phyloP scores from a whole-genome alignment of 2,888 invertebrate species.

The Pammene aurita region DNA sequence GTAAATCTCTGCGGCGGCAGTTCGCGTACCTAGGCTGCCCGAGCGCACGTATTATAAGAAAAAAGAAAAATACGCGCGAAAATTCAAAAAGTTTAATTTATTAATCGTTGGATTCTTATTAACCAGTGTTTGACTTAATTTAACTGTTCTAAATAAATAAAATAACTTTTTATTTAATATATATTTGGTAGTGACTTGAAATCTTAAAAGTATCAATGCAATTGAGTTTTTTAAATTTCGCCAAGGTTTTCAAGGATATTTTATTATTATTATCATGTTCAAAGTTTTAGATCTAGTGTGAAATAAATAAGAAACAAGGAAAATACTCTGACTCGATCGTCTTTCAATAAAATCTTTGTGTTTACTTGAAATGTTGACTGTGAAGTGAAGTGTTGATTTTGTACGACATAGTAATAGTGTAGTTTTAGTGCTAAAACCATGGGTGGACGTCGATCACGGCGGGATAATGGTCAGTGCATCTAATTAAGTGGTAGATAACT shows the following conservation, averaged over 20 bases:
- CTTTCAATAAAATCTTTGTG: background rate
- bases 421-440: background rate
- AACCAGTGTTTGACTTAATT: too few species aligned
- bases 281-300: background rate
- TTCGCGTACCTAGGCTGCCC: too few species aligned
- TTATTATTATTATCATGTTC: background rate
- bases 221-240: background rate
- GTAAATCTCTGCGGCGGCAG: too few species aligned
- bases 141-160: too few species aligned
- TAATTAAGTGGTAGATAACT: background rate
- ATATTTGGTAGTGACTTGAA: too few species aligned
- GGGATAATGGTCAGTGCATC: constrained; percentile 27
- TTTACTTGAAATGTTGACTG: background rate
- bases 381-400: background rate
- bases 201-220: too few species aligned
- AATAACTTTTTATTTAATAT: too few species aligned
- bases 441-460: constrained; percentile 7
- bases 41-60: too few species aligned
- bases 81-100: too few species aligned
- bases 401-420: background rate
- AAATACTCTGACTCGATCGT: constrained; percentile 7
- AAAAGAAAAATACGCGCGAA: too few species aligned
- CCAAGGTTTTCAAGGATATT: background rate
- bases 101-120: too few species aligned
- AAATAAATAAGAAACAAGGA: constrained; percentile 12